Percentiles rank a stretch among this genome's conserved stretches.
Conservation (phyloP, 2,113 vertebrate species). For the Dendropsophus ebraccatus region DNA sequence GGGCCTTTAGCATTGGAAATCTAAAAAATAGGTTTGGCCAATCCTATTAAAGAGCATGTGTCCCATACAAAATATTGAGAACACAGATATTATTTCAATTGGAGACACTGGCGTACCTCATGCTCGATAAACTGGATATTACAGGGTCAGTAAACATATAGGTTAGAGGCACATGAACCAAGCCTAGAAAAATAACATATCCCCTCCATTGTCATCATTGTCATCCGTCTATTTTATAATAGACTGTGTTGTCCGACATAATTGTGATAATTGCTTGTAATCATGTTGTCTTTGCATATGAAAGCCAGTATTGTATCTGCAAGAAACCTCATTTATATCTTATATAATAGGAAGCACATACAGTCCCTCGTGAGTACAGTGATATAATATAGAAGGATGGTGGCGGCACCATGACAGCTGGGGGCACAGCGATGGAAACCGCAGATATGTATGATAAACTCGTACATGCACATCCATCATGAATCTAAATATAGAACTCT, state of each 20-base stretch:
- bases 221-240: too few relatives aligned
- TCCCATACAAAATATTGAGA: neutral
- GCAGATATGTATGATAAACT: constrained; percentile 31
- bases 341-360: neutral
- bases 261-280: too few relatives aligned
- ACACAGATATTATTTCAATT: too few relatives aligned
- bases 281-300: too few relatives aligned
- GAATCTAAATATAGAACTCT: constrained; percentile 52
- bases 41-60: neutral
- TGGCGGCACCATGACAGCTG: constrained; percentile 17
- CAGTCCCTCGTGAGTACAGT: neutral
- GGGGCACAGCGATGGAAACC: constrained; percentile 17
- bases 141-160: too few relatives aligned
- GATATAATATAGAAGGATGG: neutral
- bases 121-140: too few relatives aligned
- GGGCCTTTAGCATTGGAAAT: neutral
- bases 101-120: too few relatives aligned
- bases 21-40: neutral
- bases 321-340: neutral
- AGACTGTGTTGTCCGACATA: too few relatives aligned
- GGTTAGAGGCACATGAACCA: too few relatives aligned
- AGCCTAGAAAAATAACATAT: too few relatives aligned
- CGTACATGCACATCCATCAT: constrained; percentile 39
- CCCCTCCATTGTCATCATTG: too few relatives aligned
- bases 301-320: neutral